Conservation (phyloP, 1,140 invertebrate species). For the Olivierus martensii region DNA sequence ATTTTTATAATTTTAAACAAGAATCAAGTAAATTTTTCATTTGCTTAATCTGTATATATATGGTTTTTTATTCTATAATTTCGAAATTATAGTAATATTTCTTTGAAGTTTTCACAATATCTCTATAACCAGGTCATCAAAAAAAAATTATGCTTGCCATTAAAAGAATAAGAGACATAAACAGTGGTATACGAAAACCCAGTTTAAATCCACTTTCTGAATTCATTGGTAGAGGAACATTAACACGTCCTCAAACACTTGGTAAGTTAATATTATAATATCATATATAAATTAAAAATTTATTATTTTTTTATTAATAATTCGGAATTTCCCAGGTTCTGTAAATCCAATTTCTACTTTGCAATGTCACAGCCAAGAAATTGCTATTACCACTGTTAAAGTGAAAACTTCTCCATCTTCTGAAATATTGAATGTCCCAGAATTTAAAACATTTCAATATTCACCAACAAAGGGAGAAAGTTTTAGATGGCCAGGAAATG, state of each 20-base stretch:
- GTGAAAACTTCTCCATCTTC: constrained; percentile 5
- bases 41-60: constrained; percentile 23
- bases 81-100: too few relatives aligned
- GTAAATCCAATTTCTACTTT: too few relatives aligned
- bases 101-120: constrained; percentile 29
- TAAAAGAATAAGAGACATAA: constrained; percentile 77
- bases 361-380: constrained; percentile 14
- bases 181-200: background rate
- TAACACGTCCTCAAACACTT: constrained; percentile 7
- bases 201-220: background rate
- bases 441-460: constrained; percentile 13
- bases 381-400: constrained; percentile 12
- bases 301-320: too few relatives aligned
- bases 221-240: background rate
- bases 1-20: too few relatives aligned
- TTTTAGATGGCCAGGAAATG: too few relatives aligned
- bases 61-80: too few relatives aligned
- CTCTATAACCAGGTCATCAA: constrained; percentile 89
- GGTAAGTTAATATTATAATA: too few relatives aligned
- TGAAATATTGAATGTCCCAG: background rate
- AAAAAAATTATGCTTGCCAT: constrained; percentile 96
- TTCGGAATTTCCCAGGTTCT: too few relatives aligned
- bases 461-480: too few relatives aligned
- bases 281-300: too few relatives aligned
- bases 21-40: background rate